Evolutionary conservation across 2,797 vertebrate species (phyloP).

Genomic region (Siniperca scherzeri): DNA sequence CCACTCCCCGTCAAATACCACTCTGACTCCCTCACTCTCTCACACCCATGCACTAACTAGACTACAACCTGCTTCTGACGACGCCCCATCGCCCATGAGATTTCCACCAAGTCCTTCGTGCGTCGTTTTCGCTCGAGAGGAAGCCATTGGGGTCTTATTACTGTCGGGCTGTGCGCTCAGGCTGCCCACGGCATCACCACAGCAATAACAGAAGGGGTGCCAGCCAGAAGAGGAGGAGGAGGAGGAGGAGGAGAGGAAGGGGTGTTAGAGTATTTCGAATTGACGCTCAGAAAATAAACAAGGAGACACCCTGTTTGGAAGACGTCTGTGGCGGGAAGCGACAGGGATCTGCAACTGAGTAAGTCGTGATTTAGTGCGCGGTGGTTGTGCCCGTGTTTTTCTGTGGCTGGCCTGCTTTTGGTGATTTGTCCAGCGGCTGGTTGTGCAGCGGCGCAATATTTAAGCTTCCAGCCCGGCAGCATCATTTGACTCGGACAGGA

Average conservation of each 20-base stretch:
- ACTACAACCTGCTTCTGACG: slow-evolving; percentile 78
- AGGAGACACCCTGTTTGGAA: slow-evolving; percentile 61
- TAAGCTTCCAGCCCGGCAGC: slow-evolving; percentile 45
- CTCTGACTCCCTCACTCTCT: slow-evolving; percentile 45
- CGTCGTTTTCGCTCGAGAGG: slow-evolving; percentile 45
- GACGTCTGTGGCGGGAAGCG: slow-evolving; percentile 70
- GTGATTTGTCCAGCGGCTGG: slow-evolving; percentile 43
- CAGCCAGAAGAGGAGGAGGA: slow-evolving; percentile 47
- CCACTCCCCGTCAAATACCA: slow-evolving; percentile 69
- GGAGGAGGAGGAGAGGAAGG: slow-evolving; percentile 39
- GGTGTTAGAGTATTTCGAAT: slow-evolving; percentile 57
- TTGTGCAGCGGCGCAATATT: slow-evolving; percentile 50
- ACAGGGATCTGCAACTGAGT: slow-evolving; percentile 74
- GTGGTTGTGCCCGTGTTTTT: slow-evolving; percentile 7
- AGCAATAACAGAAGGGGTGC: slow-evolving; percentile 54
- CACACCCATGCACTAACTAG: slow-evolving; percentile 48
- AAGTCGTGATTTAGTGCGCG: slow-evolving; percentile 66
- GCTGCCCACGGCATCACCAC: slow-evolving; percentile 75
- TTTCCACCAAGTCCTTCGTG: slow-evolving; percentile 31
- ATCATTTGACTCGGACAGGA: slow-evolving; percentile 42
- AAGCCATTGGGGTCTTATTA: slow-evolving; percentile 36
- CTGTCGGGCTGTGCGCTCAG: slow-evolving; percentile 53
- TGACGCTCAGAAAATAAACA: slow-evolving; percentile 72
- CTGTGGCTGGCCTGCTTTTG: slow-evolving; percentile 52
- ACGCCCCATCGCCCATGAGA: slow-evolving; percentile 72